Evolutionary conservation across 92 coral and sea anemone species (phyloP).

Genomic region (Micromussa lordhowensis): DNA sequence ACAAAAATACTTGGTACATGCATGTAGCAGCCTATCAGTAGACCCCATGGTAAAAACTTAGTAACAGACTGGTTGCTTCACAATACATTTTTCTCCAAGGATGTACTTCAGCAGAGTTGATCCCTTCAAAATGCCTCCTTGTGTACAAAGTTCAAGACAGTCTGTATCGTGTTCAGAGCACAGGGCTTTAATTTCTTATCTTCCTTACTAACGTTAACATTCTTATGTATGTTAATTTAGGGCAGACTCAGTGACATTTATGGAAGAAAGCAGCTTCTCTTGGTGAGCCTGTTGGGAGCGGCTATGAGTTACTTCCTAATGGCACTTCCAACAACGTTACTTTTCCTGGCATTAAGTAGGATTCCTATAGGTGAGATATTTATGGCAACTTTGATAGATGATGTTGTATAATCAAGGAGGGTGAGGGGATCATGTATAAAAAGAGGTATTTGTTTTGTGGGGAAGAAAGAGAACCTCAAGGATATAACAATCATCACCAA

Average conservation of each 20-base stretch:
- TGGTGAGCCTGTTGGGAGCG: conserved; percentile 76
- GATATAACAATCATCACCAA: too few relatives aligned
- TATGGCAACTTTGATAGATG: neutral
- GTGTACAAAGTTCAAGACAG: neutral
- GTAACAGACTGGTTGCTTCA: too few relatives aligned
- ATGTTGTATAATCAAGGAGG: neutral
- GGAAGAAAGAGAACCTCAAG: too few relatives aligned
- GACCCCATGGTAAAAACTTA: too few relatives aligned
- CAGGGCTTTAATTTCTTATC: neutral
- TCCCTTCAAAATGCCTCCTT: neutral
- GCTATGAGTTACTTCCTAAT: conserved; percentile 71
- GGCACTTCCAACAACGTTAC: conserved; percentile 73
- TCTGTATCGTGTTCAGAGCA: neutral
- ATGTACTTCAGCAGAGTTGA: too few relatives aligned
- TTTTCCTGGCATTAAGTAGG: conserved; percentile 81
- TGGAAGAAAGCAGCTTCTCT: conserved; percentile 81
- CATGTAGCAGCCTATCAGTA: too few relatives aligned
- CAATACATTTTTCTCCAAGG: too few relatives aligned
- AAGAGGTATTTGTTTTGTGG: neutral
- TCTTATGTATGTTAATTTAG: conserved; percentile 33
- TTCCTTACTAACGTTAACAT: neutral
- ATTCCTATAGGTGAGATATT: conserved; percentile 79
- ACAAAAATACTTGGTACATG: too few relatives aligned
- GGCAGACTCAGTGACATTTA: conserved; percentile 90
- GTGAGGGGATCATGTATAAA: neutral